Conservation (phyloP, 2,888 invertebrate genomes). For the Salticus scenicus region DNA sequence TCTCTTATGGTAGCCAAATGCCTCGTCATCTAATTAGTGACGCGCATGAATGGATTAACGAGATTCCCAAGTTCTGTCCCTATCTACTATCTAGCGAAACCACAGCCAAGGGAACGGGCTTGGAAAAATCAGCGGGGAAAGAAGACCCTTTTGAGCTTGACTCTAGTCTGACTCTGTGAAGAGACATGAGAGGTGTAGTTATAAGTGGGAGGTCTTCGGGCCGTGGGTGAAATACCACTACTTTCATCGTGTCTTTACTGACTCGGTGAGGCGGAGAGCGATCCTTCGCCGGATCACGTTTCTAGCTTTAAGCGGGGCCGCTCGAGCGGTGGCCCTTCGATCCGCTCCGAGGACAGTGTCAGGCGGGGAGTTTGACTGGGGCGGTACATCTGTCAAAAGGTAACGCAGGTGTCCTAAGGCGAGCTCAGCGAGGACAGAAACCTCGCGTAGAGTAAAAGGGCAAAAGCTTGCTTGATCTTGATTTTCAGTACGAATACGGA, state of each 20-base stretch:
- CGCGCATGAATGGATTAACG: slow-evolving; percentile 54
- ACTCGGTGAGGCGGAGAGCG: slow-evolving; percentile 57
- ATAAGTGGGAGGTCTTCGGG: too few relatives aligned
- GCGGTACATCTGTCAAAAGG: slow-evolving; percentile 82
- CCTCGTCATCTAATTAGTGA: slow-evolving; percentile 49
- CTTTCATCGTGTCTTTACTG: slow-evolving; percentile 73
- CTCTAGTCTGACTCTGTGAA: too few relatives aligned
- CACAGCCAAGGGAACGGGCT: too few relatives aligned
- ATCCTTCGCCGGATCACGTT: too few relatives aligned
- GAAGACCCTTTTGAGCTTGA: too few relatives aligned
- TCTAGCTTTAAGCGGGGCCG: too few relatives aligned
- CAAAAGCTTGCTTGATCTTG: slow-evolving; percentile 82
- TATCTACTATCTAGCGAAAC: too few relatives aligned
- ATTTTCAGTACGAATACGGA: slow-evolving; percentile 79
- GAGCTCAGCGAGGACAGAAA: slow-evolving; percentile 83
- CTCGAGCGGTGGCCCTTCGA: too few relatives aligned
- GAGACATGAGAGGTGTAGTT: too few relatives aligned
- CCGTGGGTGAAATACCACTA: slow-evolving; percentile 72
- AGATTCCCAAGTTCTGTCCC: too few relatives aligned
- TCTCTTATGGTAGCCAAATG: slow-evolving; percentile 17
- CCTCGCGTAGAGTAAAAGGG: slow-evolving; percentile 84
- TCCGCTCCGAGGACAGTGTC: slow-evolving; percentile 72
- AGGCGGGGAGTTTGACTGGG: slow-evolving; percentile 82
- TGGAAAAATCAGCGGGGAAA: too few relatives aligned
- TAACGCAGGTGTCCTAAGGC: slow-evolving; percentile 82